Conservation (phyloP, 2,888 invertebrate species). For the Pyrrhosoma nymphula region DNA sequence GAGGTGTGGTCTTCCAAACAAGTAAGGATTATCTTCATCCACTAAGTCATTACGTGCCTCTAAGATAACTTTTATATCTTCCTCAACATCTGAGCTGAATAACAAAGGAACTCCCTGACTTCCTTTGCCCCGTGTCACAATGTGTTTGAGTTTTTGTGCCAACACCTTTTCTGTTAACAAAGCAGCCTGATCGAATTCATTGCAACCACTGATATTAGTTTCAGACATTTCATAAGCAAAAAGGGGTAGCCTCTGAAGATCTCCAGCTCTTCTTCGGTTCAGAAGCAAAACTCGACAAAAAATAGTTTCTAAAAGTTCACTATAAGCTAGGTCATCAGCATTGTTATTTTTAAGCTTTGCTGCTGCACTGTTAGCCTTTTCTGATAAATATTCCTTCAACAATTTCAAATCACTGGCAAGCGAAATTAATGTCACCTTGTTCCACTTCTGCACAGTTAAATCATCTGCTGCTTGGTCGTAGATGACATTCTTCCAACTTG, state of each 20-base stretch:
- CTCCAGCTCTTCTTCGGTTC: background rate
- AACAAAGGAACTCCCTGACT: constrained; percentile 73
- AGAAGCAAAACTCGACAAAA: background rate
- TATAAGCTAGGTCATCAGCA: background rate
- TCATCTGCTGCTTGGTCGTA: background rate
- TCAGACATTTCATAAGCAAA: background rate
- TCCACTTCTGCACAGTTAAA: background rate
- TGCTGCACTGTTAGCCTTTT: constrained; percentile 72
- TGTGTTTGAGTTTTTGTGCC: constrained; percentile 72
- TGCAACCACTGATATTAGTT: background rate
- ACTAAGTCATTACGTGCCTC: background rate
- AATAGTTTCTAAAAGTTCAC: background rate
- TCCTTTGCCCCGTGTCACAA: constrained; percentile 73
- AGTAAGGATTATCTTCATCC: background rate
- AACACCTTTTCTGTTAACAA: constrained; percentile 73
- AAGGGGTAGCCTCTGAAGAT: background rate
- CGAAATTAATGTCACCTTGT: background rate
- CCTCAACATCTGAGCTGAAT: constrained; percentile 72
- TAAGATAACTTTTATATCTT: background rate
- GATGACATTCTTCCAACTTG: background rate
- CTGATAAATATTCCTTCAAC: constrained; percentile 68
- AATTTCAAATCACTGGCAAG: background rate
- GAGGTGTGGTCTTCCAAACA: background rate
- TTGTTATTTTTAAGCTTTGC: background rate
- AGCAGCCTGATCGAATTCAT: constrained; percentile 69